Evolutionary conservation across 2,888 invertebrate genomes (phyloP), one percentile per base, ranked within the genome.

Genomic region (Andrena bicolor): DNA sequence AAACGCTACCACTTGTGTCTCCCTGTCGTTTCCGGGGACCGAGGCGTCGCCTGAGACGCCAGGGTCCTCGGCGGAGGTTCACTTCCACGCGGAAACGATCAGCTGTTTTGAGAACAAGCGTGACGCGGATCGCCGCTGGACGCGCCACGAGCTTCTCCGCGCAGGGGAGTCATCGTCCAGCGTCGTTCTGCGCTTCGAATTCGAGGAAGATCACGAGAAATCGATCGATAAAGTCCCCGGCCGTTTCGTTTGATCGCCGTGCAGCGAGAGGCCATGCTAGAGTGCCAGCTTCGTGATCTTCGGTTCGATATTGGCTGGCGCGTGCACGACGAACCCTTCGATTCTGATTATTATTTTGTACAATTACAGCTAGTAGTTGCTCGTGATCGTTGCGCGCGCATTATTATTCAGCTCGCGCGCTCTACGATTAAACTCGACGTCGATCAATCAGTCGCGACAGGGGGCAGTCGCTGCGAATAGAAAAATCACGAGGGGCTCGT

Each of bases 1-100:
- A 84, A 80, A 86, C 76, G 73, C 80, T 56, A 56, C 65, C 63
- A 8, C 32, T 75, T 23, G 8, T 58, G 80, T 71, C 35, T 20
- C 56, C 32, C 63, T 48, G 68, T 64, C 64, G 63, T 41, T 41
- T 41, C 41, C 41, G 41, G 16, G 41, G 41, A 41, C 56, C 77
- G 53, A 41, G 41, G 41, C 41, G 41, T 41, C 41, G 13, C 13
- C 41, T 13, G 13, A 13, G 41, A 41, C 41, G 41, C 41, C 41
- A 13, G 41, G 41, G 41, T 41, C 41, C 41, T 60, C 60, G 68
- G 60, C 71, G 64, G 35, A 61, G 61, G n/a, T 26, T 48, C 51
- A 20, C 8, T 16, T 49, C 28, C 35, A n/a, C 35, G 20, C 26
- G 35, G 35, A 66, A 56, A 51, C 63, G 60, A 77, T 72, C 70